phyloP scores from a whole-genome alignment of 2,888 invertebrate genomes.

The Leptarthrus brevirostris region DNA sequence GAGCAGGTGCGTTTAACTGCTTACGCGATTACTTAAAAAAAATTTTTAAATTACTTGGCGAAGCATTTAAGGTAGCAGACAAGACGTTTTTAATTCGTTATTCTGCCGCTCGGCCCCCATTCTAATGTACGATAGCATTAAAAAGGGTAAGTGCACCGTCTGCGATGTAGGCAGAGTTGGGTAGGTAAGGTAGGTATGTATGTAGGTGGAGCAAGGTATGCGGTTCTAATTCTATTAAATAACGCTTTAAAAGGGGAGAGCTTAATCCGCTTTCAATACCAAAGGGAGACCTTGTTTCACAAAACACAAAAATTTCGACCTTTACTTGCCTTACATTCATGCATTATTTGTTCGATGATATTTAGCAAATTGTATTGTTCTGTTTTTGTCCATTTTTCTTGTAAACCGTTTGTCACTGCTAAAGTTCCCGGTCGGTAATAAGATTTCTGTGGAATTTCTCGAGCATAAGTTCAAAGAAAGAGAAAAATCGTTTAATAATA shows the following conservation, averaged over 20 bases:
- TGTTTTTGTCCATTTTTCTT: too few relatives aligned
- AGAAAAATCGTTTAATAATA: too few relatives aligned
- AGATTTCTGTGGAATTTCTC: too few relatives aligned
- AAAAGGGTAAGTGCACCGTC: constrained; percentile 28
- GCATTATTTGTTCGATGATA: background rate
- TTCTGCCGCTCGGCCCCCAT: constrained; percentile 17
- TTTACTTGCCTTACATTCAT: constrained; percentile 9
- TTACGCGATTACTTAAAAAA: constrained; percentile 55
- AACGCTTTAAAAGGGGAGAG: background rate
- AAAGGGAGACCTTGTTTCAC: constrained; percentile 33
- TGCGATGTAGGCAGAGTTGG: too few relatives aligned
- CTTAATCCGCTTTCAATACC: constrained; percentile 47
- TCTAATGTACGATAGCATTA: background rate
- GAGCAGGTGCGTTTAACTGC: constrained; percentile 63
- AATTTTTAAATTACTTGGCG: constrained; percentile 17
- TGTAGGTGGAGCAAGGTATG: constrained; percentile 5
- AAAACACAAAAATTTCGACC: background rate
- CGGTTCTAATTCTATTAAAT: constrained; percentile 46
- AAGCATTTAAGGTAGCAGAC: constrained; percentile 16
- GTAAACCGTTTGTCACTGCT: too few relatives aligned
- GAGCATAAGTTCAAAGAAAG: too few relatives aligned
- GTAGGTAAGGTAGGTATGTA: too few relatives aligned
- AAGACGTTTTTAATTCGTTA: constrained; percentile 29
- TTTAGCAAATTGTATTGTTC: background rate
- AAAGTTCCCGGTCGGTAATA: too few relatives aligned